phyloP scores from a whole-genome alignment of 2,113 vertebrate genomes.

The Emydocephalus ijimae region DNA sequence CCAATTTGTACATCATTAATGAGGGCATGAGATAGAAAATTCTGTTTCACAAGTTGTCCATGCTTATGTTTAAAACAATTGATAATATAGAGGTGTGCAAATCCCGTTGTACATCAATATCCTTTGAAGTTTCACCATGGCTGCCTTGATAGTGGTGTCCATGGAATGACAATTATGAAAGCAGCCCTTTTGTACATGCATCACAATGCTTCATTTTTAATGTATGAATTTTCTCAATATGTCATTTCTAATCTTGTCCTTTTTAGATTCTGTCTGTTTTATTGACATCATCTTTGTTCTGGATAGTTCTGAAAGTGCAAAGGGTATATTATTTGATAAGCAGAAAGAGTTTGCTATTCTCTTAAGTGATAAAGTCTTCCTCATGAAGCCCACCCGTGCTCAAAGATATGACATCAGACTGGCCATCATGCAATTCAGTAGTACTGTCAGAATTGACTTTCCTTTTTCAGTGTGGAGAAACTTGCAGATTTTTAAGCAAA shows the following conservation, averaged over 20 bases:
- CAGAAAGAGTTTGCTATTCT: constrained; percentile 80
- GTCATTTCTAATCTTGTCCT: constrained; percentile 25
- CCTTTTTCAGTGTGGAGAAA: constrained; percentile 78
- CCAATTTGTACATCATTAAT: background rate
- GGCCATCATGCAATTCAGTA: constrained; percentile 86
- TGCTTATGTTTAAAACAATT: background rate
- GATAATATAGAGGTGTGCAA: background rate
- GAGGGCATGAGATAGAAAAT: background rate
- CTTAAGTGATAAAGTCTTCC: constrained; percentile 73
- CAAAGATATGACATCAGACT: constrained; percentile 69
- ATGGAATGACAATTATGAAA: background rate
- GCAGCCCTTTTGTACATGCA: background rate
- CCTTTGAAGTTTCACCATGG: background rate
- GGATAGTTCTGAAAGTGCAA: constrained; percentile 90
- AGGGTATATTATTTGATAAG: constrained; percentile 71
- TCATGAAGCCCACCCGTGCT: constrained; percentile 61
- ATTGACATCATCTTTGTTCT: constrained; percentile 82
- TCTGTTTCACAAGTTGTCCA: background rate
- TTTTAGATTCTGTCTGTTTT: constrained; percentile 70
- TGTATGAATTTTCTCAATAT: background rate
- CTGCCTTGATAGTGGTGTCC: background rate
- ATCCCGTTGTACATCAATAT: background rate
- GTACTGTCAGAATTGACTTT: constrained; percentile 76
- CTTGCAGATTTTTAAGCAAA: constrained; percentile 74
- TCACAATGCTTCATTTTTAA: background rate